These are phyloP conservation scores for Fragariocoptes setiger DNA, from an alignment of 1,140 invertebrate species.

Conservation along the genomic window DNA sequence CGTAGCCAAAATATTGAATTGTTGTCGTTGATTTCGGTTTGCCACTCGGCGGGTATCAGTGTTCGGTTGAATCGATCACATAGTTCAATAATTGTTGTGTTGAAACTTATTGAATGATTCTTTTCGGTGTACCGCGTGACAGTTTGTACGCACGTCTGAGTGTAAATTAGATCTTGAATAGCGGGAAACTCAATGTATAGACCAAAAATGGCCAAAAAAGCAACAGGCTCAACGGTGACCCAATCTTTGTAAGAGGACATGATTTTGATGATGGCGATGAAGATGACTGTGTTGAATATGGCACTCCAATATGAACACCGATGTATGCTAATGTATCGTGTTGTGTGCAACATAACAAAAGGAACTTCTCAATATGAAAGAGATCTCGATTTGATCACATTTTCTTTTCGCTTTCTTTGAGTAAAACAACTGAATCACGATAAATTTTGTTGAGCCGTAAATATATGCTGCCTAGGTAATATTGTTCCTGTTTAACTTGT, in stretches of 20 bases:
- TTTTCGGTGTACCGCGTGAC: constrained; percentile 1
- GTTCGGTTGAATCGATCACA: not conserved
- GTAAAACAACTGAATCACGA: too few relatives aligned
- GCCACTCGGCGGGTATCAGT: not conserved
- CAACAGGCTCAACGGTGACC: constrained; percentile 20
- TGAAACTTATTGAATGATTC: constrained; percentile 9
- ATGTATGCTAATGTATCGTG: not conserved
- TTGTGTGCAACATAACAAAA: too few relatives aligned
- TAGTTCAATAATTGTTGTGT: not conserved
- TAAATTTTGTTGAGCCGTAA: too few relatives aligned
- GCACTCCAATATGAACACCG: not conserved
- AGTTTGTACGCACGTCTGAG: constrained; percentile 16
- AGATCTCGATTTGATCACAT: too few relatives aligned
- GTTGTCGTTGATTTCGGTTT: not conserved
- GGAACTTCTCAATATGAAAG: too few relatives aligned
- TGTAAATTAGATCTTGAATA: constrained; percentile 19
- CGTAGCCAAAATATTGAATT: not conserved
- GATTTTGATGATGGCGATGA: not conserved
- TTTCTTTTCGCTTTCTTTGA: too few relatives aligned
- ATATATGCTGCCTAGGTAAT: too few relatives aligned
- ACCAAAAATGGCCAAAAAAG: constrained; percentile 21
- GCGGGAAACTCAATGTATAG: constrained; percentile 18
- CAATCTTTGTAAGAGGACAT: not conserved
- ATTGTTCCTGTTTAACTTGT: too few relatives aligned
- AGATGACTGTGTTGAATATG: not conserved